phyloP scores from a whole-genome alignment of 2,888 invertebrate genomes.

The Luperina testacea region DNA sequence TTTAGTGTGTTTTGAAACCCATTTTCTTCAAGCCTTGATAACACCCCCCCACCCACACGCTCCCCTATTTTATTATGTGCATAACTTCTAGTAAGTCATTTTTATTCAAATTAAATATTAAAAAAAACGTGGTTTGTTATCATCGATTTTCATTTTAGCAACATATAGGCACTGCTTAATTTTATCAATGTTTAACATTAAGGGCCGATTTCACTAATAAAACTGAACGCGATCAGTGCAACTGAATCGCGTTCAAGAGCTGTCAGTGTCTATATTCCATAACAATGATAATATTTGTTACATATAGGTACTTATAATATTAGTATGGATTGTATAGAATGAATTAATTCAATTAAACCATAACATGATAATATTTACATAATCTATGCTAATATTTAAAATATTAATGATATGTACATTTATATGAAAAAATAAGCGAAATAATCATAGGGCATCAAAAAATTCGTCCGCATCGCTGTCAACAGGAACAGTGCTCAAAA shows the following conservation, averaged over 20 bases:
- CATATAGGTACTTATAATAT: too few species aligned
- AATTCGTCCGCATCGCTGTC: too few species aligned
- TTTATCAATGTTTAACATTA: neutral
- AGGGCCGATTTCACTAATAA: neutral
- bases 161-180: too few species aligned
- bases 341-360: too few species aligned
- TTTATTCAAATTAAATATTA: neutral
- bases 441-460: too few species aligned
- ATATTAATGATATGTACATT: too few species aligned
- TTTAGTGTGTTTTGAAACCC: constrained; percentile 22
- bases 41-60: constrained; percentile 3
- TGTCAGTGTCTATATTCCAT: neutral
- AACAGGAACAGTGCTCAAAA: too few species aligned
- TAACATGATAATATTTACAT: too few species aligned
- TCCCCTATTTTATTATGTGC: constrained; percentile 11
- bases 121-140: neutral
- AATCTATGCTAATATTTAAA: too few species aligned
- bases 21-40: constrained; percentile 16
- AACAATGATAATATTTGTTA: neutral
- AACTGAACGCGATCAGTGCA: neutral
- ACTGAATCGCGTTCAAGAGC: neutral
- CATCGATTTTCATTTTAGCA: neutral
- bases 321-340: too few species aligned
- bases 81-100: neutral
- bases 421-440: too few species aligned